A percentile compares a stretch with the other conserved stretches of the same genome.
Conservation (phyloP, 2,797 vertebrate genomes). For the Tachyglossus aculeatus region DNA sequence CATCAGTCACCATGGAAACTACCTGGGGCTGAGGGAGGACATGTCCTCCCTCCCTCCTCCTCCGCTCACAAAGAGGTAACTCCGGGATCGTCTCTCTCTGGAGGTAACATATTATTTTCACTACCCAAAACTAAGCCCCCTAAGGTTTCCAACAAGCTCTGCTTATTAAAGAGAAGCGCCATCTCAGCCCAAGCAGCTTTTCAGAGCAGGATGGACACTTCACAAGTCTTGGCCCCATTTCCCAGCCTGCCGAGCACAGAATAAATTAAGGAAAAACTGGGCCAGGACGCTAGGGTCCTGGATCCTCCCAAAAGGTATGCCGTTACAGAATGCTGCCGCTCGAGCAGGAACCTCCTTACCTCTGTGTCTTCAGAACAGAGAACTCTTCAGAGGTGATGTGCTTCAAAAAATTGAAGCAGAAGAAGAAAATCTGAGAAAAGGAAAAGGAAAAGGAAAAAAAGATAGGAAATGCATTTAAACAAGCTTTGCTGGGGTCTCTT, state of each 20-base stretch:
- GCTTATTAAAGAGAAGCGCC: constrained; percentile 35
- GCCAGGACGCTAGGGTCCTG: constrained; percentile 56
- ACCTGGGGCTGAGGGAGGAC: too few species aligned
- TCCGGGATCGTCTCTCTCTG: too few species aligned
- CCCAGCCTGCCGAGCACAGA: constrained; percentile 57
- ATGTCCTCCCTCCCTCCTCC: too few species aligned
- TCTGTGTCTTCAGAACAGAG: constrained; percentile 88
- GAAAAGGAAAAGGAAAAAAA: constrained; percentile 39
- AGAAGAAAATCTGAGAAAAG: constrained; percentile 94
- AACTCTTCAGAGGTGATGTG: constrained; percentile 98
- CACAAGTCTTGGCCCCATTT: constrained; percentile 64
- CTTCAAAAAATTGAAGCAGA: constrained; percentile 99
- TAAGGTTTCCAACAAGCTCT: constrained; percentile 10
- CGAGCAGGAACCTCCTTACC: constrained; percentile 75
- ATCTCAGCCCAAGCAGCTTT: constrained; percentile 49
- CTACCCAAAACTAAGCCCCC: too few species aligned
- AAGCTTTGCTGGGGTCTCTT: constrained; percentile 26
- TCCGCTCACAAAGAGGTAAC: too few species aligned
- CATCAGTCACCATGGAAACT: too few species aligned
- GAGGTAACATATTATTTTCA: too few species aligned
- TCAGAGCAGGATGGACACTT: constrained; percentile 44
- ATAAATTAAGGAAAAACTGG: constrained; percentile 69
- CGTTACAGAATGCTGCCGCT: constrained; percentile 49
- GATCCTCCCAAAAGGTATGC: constrained; percentile 42
- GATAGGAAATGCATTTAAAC: constrained; percentile 8